A percentile compares a stretch with the other conserved stretches of the same genome.
phyloP scores from a whole-genome alignment of 2,888 invertebrate genomes.

The Fabriciana adippe region DNA sequence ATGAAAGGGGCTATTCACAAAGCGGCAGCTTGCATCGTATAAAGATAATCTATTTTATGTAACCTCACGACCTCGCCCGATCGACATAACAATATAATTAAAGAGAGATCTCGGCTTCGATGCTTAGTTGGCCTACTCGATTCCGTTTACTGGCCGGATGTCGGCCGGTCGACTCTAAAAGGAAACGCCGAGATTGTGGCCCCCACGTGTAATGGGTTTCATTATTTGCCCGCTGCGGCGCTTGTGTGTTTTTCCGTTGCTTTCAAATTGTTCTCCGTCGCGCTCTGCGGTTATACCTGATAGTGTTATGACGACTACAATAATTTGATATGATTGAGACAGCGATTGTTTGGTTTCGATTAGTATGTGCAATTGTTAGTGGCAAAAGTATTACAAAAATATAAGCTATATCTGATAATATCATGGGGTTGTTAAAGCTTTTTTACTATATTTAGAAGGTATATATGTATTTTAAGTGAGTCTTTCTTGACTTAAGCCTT shows the following conservation, averaged over 20 bases:
- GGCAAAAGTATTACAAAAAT: not conserved
- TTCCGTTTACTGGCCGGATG: conserved; percentile 68
- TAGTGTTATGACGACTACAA: conserved; percentile 31
- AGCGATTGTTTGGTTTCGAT: conserved; percentile 26
- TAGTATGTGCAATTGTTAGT: conserved; percentile 10
- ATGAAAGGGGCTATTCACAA: conserved; percentile 60
- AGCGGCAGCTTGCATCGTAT: conserved; percentile 70
- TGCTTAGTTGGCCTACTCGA: conserved; percentile 41
- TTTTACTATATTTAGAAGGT: not conserved
- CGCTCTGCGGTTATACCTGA: conserved; percentile 17
- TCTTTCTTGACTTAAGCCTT: conserved; percentile 25
- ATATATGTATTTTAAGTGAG: not conserved
- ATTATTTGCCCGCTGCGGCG: conserved; percentile 59
- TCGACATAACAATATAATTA: conserved; percentile 80
- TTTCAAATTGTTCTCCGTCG: conserved; percentile 36
- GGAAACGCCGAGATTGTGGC: conserved; percentile 69
- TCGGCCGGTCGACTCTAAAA: conserved; percentile 60
- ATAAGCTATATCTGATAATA: no score
- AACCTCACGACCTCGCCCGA: conserved; percentile 78
- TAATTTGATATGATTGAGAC: conserved; percentile 22
- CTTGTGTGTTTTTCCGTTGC: conserved; percentile 41
- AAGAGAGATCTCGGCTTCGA: conserved; percentile 68
- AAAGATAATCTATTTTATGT: conserved; percentile 80
- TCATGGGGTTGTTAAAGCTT: not conserved
- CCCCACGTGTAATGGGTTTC: conserved; percentile 58